These are phyloP conservation scores for Mastigias papua DNA, from an alignment of 30 jellyfish, hydroid and myxozoan genomes.

Conservation along the genomic window DNA sequence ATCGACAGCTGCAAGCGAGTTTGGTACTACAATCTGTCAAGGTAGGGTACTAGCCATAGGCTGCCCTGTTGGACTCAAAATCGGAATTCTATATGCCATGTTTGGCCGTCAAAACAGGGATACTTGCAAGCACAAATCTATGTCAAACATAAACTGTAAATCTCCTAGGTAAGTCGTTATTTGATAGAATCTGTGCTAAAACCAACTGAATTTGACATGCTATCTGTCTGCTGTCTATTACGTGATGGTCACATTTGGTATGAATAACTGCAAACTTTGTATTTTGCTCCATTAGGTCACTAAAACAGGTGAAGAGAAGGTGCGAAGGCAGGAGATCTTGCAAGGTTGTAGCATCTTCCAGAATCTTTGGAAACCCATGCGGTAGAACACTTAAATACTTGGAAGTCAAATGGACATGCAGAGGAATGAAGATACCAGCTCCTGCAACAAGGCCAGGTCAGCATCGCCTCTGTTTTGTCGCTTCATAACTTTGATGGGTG, in stretches of 20 bases:
- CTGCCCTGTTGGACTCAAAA: slow-evolving; percentile 46
- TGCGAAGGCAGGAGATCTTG: slow-evolving; percentile 56
- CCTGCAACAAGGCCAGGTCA: slow-evolving; percentile 23
- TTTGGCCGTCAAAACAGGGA: slow-evolving; percentile 67
- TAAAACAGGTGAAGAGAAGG: slow-evolving; percentile 3
- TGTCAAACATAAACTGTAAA: slow-evolving; percentile 36
- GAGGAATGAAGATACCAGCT: slow-evolving; percentile 28
- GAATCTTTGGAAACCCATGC: slow-evolving; percentile 44
- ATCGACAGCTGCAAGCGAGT: slow-evolving; percentile 46
- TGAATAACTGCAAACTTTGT: no score
- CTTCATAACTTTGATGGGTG: neutral
- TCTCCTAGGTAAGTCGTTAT: slow-evolving; percentile 17
- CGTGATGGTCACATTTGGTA: no score
- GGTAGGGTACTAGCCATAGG: neutral
- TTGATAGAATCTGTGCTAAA: neutral
- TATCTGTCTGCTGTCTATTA: no score
- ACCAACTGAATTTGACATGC: no score
- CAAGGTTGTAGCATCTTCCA: slow-evolving; percentile 4
- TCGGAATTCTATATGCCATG: slow-evolving; percentile 47
- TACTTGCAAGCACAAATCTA: slow-evolving; percentile 21
- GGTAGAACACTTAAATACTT: slow-evolving; percentile 29
- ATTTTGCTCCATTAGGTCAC: no score
- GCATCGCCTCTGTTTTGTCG: no score
- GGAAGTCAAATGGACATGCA: slow-evolving; percentile 40
- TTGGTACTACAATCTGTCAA: slow-evolving; percentile 27